Percentiles rank a stretch among this genome's conserved stretches.
These are phyloP conservation scores for Tympanuchus pallidicinctus DNA, from an alignment of 2,113 vertebrate genomes.

Conservation along the genomic window DNA sequence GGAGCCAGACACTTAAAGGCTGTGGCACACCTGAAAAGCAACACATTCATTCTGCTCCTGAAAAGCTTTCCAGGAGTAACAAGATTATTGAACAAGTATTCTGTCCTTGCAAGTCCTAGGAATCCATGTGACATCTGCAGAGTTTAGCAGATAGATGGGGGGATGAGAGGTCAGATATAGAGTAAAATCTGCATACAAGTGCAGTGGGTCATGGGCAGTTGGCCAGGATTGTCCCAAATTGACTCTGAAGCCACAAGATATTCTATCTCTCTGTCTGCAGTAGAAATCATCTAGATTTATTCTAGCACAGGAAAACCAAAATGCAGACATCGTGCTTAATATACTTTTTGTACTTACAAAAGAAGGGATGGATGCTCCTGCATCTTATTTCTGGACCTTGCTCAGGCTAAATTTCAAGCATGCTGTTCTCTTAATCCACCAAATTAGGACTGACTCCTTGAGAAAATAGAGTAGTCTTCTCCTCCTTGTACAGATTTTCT, in stretches of 20 bases:
- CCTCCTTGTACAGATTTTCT: neutral
- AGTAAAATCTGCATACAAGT: neutral
- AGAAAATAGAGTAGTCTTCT: neutral
- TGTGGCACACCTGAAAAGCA: neutral
- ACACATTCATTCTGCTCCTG: neutral
- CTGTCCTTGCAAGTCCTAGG: neutral
- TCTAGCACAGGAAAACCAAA: neutral
- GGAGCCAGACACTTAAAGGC: neutral
- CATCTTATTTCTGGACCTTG: neutral
- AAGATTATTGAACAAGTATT: neutral
- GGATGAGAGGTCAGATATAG: neutral
- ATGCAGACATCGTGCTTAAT: neutral
- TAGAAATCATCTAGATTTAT: neutral
- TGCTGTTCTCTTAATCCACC: neutral
- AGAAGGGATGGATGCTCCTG: neutral
- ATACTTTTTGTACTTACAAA: neutral
- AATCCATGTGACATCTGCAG: neutral
- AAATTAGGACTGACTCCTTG: neutral
- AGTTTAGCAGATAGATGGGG: neutral
- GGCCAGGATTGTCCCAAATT: neutral
- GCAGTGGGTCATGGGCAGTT: neutral
- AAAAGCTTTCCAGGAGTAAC: neutral
- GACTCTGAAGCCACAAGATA: neutral
- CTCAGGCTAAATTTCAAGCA: neutral
- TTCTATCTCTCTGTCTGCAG: neutral